Conservation (phyloP, 1,140 invertebrate species). For the Polypedilum pembai region DNA sequence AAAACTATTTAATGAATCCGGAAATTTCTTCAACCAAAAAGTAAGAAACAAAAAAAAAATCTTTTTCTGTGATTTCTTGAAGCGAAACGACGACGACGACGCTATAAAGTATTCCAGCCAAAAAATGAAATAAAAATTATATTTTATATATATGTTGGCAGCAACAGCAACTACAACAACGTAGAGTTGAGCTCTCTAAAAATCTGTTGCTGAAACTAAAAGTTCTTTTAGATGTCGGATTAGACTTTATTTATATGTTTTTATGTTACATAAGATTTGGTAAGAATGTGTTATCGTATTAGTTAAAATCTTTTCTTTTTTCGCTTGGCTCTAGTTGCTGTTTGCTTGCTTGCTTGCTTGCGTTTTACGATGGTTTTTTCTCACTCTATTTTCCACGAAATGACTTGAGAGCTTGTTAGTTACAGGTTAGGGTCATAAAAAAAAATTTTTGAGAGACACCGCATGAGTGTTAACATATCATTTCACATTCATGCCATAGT, state of each 20-base stretch:
- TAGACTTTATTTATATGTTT: constrained; percentile 28
- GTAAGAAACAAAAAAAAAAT: no score
- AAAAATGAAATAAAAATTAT: constrained; percentile 21
- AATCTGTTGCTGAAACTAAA: constrained; percentile 15
- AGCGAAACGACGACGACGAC: background rate
- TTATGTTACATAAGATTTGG: constrained; percentile 21
- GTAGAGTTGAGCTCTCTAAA: constrained; percentile 2
- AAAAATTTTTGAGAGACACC: no score
- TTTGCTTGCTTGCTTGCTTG: no score
- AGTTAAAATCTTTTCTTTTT: constrained; percentile 6
- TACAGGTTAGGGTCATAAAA: no score
- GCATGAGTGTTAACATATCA: no score
- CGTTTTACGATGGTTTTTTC: background rate
- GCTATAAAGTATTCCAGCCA: constrained; percentile 11
- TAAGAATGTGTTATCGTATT: constrained; percentile 23
- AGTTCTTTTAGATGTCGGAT: constrained; percentile 25
- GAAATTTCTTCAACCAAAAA: constrained; percentile 19
- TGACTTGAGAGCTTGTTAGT: background rate
- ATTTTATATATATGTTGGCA: constrained; percentile 25
- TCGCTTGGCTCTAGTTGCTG: background rate
- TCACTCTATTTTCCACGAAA: constrained; percentile 19
- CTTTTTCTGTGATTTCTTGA: background rate
- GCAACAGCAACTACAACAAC: background rate
- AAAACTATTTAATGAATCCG: constrained; percentile 26
- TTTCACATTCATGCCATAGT: no score